Percentiles rank a stretch among this genome's conserved stretches.
phyloP scores from a whole-genome alignment of 2,113 vertebrate genomes.

The Montifringilla adamsi region DNA sequence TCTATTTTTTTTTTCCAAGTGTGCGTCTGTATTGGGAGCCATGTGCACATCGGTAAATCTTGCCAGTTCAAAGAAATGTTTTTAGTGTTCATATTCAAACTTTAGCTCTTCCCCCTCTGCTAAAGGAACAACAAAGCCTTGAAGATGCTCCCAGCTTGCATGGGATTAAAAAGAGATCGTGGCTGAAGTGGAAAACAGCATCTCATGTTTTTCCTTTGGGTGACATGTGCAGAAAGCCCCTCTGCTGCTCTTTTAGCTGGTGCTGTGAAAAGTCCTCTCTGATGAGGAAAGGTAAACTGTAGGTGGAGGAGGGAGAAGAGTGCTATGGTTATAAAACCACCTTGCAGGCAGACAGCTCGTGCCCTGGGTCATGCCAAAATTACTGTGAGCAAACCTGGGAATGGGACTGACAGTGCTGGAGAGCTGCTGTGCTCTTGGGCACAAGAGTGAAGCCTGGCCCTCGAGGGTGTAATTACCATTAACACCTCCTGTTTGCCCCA shows the following conservation, averaged over 20 bases:
- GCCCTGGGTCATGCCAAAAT: neutral
- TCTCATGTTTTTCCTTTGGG: slow-evolving; percentile 41
- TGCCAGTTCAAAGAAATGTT: slow-evolving; percentile 39
- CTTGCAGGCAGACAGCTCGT: neutral
- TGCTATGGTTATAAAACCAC: neutral
- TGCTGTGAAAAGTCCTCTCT: neutral
- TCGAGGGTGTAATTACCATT: rapidly evolving
- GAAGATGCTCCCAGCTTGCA: slow-evolving; percentile 51
- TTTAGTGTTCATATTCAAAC: slow-evolving; percentile 32
- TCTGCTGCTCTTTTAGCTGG: neutral
- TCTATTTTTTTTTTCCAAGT: neutral
- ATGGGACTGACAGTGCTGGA: neutral
- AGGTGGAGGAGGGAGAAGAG: neutral
- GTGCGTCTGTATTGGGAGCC: neutral
- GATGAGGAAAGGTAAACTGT: neutral
- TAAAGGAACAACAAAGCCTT: slow-evolving; percentile 52
- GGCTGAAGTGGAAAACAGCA: slow-evolving; percentile 34
- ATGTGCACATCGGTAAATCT: neutral
- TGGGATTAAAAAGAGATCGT: slow-evolving; percentile 28
- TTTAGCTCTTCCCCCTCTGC: slow-evolving; percentile 8
- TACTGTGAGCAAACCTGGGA: neutral
- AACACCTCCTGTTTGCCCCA: neutral
- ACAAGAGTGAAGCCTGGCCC: neutral
- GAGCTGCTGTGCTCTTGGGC: neutral
- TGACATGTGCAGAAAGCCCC: neutral